These are phyloP conservation scores for Meda fulgida DNA, from an alignment of 2,797 vertebrate species.

Conservation along the genomic window DNA sequence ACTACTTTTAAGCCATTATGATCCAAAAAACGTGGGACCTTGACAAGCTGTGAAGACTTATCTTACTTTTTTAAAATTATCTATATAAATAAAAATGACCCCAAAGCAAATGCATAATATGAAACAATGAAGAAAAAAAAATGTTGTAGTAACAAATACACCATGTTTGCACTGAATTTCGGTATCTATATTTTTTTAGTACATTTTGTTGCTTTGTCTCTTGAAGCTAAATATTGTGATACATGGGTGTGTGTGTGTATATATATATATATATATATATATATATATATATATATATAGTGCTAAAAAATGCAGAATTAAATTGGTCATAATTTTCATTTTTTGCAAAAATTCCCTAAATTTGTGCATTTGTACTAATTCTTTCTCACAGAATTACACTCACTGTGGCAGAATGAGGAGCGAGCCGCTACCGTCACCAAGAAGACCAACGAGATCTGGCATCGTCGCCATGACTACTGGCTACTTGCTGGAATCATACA, in stretches of 20 bases:
- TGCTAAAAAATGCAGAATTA: neutral
- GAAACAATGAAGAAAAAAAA: no score
- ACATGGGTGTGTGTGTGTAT: no score
- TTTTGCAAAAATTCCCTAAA: neutral
- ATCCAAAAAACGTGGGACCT: neutral
- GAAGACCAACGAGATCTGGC: constrained; percentile 99
- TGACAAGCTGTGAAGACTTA: neutral
- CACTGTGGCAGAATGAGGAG: constrained; percentile 97
- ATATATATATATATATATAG: no score
- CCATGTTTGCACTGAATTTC: neutral
- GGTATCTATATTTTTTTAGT: neutral
- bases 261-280: no score
- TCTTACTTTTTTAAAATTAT: no score
- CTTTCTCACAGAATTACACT: constrained; percentile 86
- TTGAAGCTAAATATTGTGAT: no score
- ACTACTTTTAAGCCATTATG: neutral
- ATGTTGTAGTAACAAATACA: neutral
- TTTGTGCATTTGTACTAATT: neutral
- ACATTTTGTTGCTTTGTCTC: neutral
- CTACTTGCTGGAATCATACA: constrained; percentile 97
- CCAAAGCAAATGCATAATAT: no score
- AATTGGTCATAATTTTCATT: neutral
- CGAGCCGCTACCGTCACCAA: constrained; percentile 95
- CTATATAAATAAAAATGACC: no score
- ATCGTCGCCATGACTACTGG: constrained; percentile 98